phyloP scores from a whole-genome alignment of 1,140 invertebrate genomes.

The Micrasema minimum region DNA sequence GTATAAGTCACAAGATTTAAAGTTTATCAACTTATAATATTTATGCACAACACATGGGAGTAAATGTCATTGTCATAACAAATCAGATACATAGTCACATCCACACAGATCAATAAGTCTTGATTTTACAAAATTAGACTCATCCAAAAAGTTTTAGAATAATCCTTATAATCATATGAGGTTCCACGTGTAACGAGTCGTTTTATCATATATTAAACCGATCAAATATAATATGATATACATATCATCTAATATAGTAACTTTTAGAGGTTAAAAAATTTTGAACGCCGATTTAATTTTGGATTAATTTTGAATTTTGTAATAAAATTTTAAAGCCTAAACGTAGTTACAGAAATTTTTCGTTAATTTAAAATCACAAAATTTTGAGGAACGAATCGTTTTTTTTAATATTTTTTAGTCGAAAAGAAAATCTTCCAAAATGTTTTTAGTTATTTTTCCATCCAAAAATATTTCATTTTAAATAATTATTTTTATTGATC shows the following conservation, averaged over 20 bases:
- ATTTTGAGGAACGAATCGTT: conserved; percentile 55
- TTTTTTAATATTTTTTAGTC: conserved; percentile 45
- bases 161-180: conserved; percentile 40
- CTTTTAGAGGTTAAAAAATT: conserved; percentile 39
- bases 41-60: too few species aligned
- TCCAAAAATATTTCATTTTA: conserved; percentile 37
- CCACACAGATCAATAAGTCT: conserved; percentile 7
- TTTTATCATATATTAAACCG: conserved; percentile 20
- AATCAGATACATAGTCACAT: neutral
- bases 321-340: conserved; percentile 51
- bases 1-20: too few species aligned
- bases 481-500: conserved; percentile 25
- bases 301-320: conserved; percentile 46
- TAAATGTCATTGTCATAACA: too few species aligned
- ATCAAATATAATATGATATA: conserved; percentile 38
- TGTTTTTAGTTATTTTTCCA: conserved; percentile 29
- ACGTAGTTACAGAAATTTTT: conserved; percentile 49
- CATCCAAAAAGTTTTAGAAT: neutral
- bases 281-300: conserved; percentile 45
- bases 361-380: conserved; percentile 55
- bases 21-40: too few species aligned
- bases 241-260: conserved; percentile 40
- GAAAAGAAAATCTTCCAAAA: conserved; percentile 42
- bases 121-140: conserved; percentile 12
- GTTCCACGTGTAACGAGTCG: conserved; percentile 20